A percentile compares a stretch with the other conserved stretches of the same genome.
These are phyloP conservation scores for Emydocephalus ijimae DNA, from an alignment of 2,113 vertebrate species.

Conservation along the genomic window DNA sequence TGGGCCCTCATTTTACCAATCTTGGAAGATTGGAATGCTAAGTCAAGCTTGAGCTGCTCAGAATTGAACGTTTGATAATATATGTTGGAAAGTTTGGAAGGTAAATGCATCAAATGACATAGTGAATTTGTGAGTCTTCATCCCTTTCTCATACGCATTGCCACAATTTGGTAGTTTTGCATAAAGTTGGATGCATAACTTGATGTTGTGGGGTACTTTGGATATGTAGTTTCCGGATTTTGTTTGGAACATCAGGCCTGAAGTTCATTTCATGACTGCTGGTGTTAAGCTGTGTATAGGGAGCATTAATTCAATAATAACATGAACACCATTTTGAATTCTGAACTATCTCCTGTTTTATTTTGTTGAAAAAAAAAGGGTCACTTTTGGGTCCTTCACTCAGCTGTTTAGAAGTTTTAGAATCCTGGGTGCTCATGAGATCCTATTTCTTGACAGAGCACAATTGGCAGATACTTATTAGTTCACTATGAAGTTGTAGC, in stretches of 20 bases:
- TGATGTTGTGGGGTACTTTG: not conserved
- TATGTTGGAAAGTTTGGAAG: not conserved
- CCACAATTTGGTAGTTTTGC: not conserved
- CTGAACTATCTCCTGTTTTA: not conserved
- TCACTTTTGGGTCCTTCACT: not conserved
- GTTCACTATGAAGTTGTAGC: not conserved
- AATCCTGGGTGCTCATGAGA: not conserved
- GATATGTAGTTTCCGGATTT: not conserved
- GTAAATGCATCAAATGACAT: not conserved
- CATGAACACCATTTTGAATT: not conserved
- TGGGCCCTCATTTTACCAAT: too few relatives aligned
- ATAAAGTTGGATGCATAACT: not conserved
- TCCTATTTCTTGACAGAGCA: not conserved
- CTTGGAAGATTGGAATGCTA: too few relatives aligned
- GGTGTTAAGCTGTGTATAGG: not conserved
- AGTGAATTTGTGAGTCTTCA: not conserved
- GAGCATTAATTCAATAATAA: not conserved
- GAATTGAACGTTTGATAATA: too few relatives aligned
- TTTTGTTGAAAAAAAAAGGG: too few relatives aligned
- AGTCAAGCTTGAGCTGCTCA: too few relatives aligned
- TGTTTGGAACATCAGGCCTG: not conserved
- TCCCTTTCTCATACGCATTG: not conserved
- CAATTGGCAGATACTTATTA: not conserved
- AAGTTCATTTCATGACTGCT: not conserved
- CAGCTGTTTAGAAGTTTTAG: not conserved